A percentile compares a stretch with the other conserved stretches of the same genome.
Conservation (phyloP, 2,113 vertebrate genomes). For the Oreochromis aureus region DNA sequence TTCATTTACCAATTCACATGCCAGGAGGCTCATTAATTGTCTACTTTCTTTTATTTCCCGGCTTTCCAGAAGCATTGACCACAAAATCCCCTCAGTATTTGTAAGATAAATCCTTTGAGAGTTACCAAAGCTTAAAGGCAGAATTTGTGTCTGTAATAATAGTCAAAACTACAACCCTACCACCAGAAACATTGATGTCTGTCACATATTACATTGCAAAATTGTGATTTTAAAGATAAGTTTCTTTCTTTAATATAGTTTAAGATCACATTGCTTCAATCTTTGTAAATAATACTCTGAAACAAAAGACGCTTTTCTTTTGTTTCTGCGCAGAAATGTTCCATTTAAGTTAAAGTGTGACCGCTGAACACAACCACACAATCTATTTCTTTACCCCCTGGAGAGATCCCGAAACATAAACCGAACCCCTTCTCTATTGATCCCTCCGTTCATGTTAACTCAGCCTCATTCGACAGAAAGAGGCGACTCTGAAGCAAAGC, state of each 20-base stretch:
- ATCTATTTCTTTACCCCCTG: background rate
- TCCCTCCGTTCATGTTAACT: conserved; percentile 13
- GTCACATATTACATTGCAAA: background rate
- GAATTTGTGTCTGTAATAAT: background rate
- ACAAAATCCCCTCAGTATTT: background rate
- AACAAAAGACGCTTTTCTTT: fast-evolving
- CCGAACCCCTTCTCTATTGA: conserved; percentile 39
- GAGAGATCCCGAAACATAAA: conserved; percentile 15
- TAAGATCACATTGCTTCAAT: background rate
- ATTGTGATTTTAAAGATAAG: background rate
- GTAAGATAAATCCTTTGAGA: background rate
- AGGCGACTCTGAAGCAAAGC: conserved; percentile 13
- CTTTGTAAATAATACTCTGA: background rate
- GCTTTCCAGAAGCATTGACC: background rate
- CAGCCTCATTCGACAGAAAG: background rate
- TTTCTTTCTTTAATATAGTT: background rate
- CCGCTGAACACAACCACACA: background rate
- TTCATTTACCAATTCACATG: background rate
- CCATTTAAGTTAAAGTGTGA: background rate
- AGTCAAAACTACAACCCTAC: background rate
- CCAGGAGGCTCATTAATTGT: background rate
- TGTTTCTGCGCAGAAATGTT: background rate
- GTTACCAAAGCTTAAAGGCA: background rate
- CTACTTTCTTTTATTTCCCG: conserved; percentile 7
- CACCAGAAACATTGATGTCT: background rate